phyloP scores from a whole-genome alignment of 2,888 invertebrate species.

The Heliconius hortense region DNA sequence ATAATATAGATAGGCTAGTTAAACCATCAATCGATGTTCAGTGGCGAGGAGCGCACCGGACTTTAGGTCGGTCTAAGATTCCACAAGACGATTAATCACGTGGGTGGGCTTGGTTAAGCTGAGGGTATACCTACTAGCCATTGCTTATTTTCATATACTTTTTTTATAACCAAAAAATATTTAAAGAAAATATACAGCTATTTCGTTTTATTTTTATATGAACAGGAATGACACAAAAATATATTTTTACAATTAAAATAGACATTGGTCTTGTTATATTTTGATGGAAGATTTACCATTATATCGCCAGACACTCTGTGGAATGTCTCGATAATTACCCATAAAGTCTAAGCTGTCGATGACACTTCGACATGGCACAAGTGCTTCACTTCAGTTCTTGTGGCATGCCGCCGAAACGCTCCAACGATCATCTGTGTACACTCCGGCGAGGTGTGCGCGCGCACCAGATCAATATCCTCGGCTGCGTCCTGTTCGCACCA shows the following conservation, averaged over 20 bases:
- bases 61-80: conserved; percentile 57
- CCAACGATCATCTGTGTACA: conserved; percentile 73
- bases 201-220: background rate
- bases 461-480: conserved; percentile 77
- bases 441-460: conserved; percentile 75
- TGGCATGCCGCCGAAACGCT: conserved; percentile 68
- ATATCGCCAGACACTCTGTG: background rate
- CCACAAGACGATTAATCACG: conserved; percentile 69
- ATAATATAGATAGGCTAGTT: conserved; percentile 30
- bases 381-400: conserved; percentile 70
- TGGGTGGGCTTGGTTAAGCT: conserved; percentile 66
- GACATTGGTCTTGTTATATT: no score
- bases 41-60: conserved; percentile 53
- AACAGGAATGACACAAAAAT: background rate
- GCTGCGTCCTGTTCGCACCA: conserved; percentile 72
- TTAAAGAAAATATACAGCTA: background rate
- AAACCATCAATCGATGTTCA: conserved; percentile 55
- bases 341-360: conserved; percentile 59
- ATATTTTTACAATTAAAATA: background rate
- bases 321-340: conserved; percentile 48
- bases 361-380: conserved; percentile 64
- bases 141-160: background rate
- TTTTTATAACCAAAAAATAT: background rate
- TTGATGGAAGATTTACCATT: background rate
- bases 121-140: conserved; percentile 26